Conservation (phyloP, 2,113 vertebrate genomes). For the Balaenoptera acutorostrata region DNA sequence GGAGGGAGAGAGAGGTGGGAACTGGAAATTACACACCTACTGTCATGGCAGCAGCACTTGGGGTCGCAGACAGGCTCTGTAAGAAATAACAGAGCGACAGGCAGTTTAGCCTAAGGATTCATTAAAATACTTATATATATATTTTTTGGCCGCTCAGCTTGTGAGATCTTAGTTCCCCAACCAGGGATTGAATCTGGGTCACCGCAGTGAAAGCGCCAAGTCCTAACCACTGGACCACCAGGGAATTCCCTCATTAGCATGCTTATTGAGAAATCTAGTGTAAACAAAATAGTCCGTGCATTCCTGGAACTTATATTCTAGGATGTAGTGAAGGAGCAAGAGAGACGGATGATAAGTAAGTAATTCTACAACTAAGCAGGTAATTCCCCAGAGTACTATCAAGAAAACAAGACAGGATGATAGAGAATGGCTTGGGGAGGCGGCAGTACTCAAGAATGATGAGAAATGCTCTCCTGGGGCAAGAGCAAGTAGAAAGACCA, state of each 20-base stretch:
- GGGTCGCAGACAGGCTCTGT: no score
- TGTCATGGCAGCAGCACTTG: background rate
- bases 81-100: background rate
- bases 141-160: no score
- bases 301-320: background rate
- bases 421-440: background rate
- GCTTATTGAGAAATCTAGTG: background rate
- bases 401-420: background rate
- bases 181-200: no score
- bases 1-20: background rate
- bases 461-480: background rate
- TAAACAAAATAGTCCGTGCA: background rate
- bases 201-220: no score
- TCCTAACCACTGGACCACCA: no score
- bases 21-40: background rate
- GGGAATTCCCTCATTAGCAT: no score
- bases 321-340: background rate
- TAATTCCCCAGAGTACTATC: background rate
- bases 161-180: no score
- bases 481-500: background rate
- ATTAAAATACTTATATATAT: no score
- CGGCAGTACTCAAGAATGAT: background rate
- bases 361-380: background rate
- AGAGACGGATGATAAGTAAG: background rate
- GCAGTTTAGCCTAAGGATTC: background rate